Evolutionary conservation across 1,140 invertebrate genomes (phyloP), one percentile per base, ranked within the genome.

Genomic region (Drosophila sp.): DNA sequence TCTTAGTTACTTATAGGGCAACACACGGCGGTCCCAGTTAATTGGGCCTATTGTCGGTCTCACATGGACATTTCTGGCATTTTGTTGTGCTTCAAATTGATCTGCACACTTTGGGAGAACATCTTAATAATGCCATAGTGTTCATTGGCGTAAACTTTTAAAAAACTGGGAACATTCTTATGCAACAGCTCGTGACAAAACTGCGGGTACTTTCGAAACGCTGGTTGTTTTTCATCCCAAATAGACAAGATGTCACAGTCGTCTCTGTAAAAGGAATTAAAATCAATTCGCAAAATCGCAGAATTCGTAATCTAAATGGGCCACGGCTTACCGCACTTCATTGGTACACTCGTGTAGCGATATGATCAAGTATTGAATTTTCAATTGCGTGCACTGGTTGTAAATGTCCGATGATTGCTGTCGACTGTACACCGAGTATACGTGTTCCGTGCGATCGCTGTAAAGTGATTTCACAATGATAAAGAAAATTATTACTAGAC

Each of bases 101-200:
- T 90, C 51, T 92, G 91, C 11, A 92, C 87, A 69, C 81, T 90
- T 76, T 92, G 91, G 56, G 91, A 92, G 70, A 92, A 92, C 86
- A 92, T 91, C 72, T 92, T 91, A 41, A 92, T 86, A 29, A 92
- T 91, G 25, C 73, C 80, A 41, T 91, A 92, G 32, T 92, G 70
- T 14, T 90, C 80, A 57, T 91, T 92, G 8, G 81, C 58, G 48
- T 90, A 92, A 2, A 92, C 90, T 64, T 91, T 91, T 2, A 92
- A 54, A 41, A 92, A 92, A 29, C 90, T 92, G 40, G 90, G 89
- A 53, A 92, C 82, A 65, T 90, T 90, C 73, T 91, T 92, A 65
- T 89, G 70, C 48, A 84, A 57, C 38, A 92, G 67, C 59, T 91
- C 91, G 43, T 91, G 83, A 46, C 91, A 92, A 56, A 92, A 91